Evolutionary conservation across 2,113 vertebrate species (phyloP).

Genomic region (Vulpes lagopus): DNA sequence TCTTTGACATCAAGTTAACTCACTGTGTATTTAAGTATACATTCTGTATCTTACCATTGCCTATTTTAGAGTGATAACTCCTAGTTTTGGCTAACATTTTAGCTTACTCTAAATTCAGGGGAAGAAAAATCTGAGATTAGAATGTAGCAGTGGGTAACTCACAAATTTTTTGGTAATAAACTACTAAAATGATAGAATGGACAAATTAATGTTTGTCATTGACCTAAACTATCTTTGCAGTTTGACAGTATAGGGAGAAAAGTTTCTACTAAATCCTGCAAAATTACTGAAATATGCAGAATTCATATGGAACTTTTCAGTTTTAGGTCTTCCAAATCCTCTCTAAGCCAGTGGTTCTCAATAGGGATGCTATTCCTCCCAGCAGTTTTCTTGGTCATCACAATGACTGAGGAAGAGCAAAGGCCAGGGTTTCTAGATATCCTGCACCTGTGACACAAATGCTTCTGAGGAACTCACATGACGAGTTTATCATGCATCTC

Average conservation of each 20-base stretch:
- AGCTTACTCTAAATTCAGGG: neutral
- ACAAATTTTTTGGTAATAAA: constrained; percentile 11
- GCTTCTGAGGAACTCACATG: neutral
- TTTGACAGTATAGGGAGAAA: neutral
- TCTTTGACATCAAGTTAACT: neutral
- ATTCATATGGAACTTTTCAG: neutral
- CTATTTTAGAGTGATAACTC: neutral
- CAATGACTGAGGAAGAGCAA: neutral
- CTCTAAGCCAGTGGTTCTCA: neutral
- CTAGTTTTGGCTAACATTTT: neutral
- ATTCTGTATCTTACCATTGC: neutral
- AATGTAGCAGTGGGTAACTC: neutral
- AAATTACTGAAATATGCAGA: neutral
- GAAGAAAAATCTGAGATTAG: neutral
- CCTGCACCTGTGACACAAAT: neutral
- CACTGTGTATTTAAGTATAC: neutral
- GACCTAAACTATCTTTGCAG: neutral
- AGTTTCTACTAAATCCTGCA: neutral
- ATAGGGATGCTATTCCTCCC: neutral
- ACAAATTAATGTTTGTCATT: neutral
- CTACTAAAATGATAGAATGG: neutral
- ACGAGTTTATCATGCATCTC: neutral
- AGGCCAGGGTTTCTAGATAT: neutral
- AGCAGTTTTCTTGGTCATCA: neutral
- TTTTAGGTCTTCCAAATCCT: neutral